These are phyloP conservation scores for Manduca sexta DNA, from an alignment of 1,140 invertebrate species.

Conservation along the genomic window DNA sequence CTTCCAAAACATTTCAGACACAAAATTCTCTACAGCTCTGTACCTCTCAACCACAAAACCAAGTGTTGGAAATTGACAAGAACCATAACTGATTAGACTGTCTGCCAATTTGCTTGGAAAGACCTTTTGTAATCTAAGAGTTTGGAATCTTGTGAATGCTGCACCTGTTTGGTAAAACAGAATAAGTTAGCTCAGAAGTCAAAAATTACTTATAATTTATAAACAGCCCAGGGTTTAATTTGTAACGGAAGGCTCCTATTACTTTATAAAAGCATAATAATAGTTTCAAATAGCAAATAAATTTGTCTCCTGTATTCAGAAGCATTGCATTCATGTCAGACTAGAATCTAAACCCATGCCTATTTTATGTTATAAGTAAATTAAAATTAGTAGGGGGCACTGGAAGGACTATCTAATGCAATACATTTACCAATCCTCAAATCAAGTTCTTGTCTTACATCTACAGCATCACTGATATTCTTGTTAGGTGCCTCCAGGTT, in stretches of 20 bases:
- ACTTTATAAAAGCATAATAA: no score
- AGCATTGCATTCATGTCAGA: no score
- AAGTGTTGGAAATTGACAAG: slow-evolving; percentile 97
- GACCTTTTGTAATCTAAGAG: slow-evolving; percentile 88
- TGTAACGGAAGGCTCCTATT: no score
- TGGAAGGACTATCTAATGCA: background rate
- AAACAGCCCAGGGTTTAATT: no score
- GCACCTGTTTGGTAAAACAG: slow-evolving; percentile 81
- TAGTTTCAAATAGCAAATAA: no score
- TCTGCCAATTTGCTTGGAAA: slow-evolving; percentile 85
- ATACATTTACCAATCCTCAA: slow-evolving; percentile 88
- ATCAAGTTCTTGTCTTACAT: slow-evolving; percentile 96
- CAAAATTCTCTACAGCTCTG: slow-evolving; percentile 91
- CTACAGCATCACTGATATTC: slow-evolving; percentile 93
- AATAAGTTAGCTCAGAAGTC: no score
- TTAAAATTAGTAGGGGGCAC: no score
- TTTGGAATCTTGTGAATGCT: slow-evolving; percentile 99
- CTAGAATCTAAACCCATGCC: no score
- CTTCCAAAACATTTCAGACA: slow-evolving; percentile 95
- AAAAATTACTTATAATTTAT: no score
- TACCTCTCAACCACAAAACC: slow-evolving; percentile 98
- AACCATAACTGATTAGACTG: slow-evolving; percentile 96
- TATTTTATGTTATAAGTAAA: no score
- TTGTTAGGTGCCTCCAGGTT: slow-evolving; percentile 89
- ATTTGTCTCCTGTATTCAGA: no score